Base-by-base conservation (phyloP, 1,140 invertebrate species). In the Belonocnema kinseyi region DNA sequence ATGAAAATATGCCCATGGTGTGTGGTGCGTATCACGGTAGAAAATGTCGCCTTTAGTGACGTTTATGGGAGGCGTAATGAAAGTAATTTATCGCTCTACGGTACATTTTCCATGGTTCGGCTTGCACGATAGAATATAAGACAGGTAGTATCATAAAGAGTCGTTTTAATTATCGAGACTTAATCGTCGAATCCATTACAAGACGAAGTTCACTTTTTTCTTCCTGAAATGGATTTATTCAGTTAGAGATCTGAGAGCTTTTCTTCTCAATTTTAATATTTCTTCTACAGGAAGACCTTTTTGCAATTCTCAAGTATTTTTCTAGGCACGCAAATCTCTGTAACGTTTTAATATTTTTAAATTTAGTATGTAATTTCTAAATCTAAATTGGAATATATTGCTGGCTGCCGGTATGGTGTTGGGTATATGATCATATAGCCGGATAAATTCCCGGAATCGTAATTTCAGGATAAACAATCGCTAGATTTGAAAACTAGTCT, bases 41-140 rank as follows among this genome's bases (percentile, higher is more conserved):
- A 61, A 46, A 61, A 61, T 61, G 58, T 61, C 58, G 58, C 58
- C 58, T 61, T 61, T 61, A 3, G 13, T 61, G 58, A 61, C 58
- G 26, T 61, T 61, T 61, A 61, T 61, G 58, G 58, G 58, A 61
- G 58, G 58, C 58, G 58, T 61, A 61, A 61, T 21, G 58, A 61
- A 61, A 61, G 58, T 61, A 61, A 61, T 61, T 61, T 61, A 61
- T 61, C 58, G 58, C 21, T 33, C 56, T 61, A 61, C 58, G 58
- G 58, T 61, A 61, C 58, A 61, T 61, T 61, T 61, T 61, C 58
- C 58, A 61, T 61, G 58, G 13, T 61, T 61, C 21, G 21, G 12
- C 7, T 61, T 61, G 21, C 58, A 61, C 21, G 13, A 61, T 21
- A 61, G 26, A 40, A 13, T 14, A 61, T 13, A 61, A 21, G 21